Evolutionary conservation across 2,113 vertebrate species (phyloP).

Genomic region (Nerophis ophidion): DNA sequence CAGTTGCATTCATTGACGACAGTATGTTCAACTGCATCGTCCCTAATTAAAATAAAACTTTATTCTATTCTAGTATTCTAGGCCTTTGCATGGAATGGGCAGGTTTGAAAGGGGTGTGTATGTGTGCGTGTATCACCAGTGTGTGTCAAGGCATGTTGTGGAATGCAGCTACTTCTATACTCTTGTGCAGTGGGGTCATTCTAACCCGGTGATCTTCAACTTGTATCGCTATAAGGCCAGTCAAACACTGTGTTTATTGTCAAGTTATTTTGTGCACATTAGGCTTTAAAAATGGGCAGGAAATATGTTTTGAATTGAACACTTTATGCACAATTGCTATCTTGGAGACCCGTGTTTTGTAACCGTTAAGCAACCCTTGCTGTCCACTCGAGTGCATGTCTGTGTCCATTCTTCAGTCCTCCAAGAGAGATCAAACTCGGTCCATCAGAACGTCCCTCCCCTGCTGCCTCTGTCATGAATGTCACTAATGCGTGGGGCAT

Average conservation of each 20-base stretch:
- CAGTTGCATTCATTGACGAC: too few species aligned
- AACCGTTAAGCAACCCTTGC: not conserved
- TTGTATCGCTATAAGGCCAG: too few species aligned
- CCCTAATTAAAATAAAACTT: too few species aligned
- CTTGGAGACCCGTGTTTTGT: too few species aligned
- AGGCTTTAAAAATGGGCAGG: too few species aligned
- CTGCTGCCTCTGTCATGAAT: slow-evolving; percentile 16
- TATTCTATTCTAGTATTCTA: not conserved
- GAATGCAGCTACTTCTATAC: slow-evolving; percentile 38
- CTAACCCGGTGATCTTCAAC: too few species aligned
- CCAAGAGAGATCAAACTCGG: not conserved
- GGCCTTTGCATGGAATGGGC: slow-evolving; percentile 13
- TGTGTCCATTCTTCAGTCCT: not conserved
- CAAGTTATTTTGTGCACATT: too few species aligned
- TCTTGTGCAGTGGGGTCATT: not conserved
- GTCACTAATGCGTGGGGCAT: slow-evolving; percentile 44
- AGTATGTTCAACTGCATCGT: too few species aligned
- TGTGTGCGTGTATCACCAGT: slow-evolving; percentile 15
- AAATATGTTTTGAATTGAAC: too few species aligned
- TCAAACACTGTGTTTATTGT: too few species aligned
- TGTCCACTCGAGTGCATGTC: slow-evolving; percentile 2
- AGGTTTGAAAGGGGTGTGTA: not conserved
- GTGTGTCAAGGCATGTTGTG: slow-evolving; percentile 52
- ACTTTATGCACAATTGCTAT: too few species aligned
- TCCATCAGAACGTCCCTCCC: slow-evolving; percentile 2